Percentiles rank a stretch among this genome's conserved stretches.
These are phyloP conservation scores for Caenorhabditis parvicauda DNA, from an alignment of 2,888 invertebrate species.

Conservation along the genomic window DNA sequence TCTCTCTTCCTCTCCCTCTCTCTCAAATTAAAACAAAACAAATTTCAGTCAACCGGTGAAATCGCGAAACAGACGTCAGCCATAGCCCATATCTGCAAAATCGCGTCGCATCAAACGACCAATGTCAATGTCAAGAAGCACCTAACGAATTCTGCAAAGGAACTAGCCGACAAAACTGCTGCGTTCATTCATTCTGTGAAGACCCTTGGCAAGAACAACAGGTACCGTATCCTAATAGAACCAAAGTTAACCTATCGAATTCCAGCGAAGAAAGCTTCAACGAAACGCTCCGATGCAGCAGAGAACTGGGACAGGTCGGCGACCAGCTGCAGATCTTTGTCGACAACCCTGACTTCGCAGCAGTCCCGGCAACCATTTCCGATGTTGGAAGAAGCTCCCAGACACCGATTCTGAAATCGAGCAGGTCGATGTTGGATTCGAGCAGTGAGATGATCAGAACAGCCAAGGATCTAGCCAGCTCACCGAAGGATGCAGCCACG, in stretches of 20 bases:
- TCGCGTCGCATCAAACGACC: slow-evolving; percentile 84
- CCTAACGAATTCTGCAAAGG: slow-evolving; percentile 94
- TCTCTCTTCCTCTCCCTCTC: no score
- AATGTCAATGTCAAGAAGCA: slow-evolving; percentile 85
- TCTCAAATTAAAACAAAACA: no score
- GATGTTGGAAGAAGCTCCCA: slow-evolving; percentile 72
- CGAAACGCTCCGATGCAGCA: slow-evolving; percentile 72
- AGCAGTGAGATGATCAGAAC: slow-evolving; percentile 79
- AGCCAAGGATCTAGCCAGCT: slow-evolving; percentile 72
- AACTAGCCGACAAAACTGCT: slow-evolving; percentile 92
- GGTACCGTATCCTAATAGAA: no score
- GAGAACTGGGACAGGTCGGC: slow-evolving; percentile 83
- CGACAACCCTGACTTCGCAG: slow-evolving; percentile 86
- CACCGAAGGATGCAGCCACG: slow-evolving; percentile 83
- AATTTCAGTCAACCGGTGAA: slow-evolving; percentile 76
- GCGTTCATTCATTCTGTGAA: slow-evolving; percentile 91
- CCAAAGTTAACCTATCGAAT: slow-evolving; percentile 56
- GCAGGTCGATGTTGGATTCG: slow-evolving; percentile 71
- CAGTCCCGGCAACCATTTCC: slow-evolving; percentile 86
- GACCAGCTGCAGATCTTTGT: slow-evolving; percentile 89
- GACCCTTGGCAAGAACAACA: no score
- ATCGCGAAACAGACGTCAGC: slow-evolving; percentile 94
- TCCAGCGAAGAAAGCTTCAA: slow-evolving; percentile 58
- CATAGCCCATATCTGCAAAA: slow-evolving; percentile 88
- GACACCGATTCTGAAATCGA: slow-evolving; percentile 80